These are phyloP conservation scores for Halcyon badia DNA, from an alignment of 2,797 vertebrate genomes.

Conservation along the genomic window DNA sequence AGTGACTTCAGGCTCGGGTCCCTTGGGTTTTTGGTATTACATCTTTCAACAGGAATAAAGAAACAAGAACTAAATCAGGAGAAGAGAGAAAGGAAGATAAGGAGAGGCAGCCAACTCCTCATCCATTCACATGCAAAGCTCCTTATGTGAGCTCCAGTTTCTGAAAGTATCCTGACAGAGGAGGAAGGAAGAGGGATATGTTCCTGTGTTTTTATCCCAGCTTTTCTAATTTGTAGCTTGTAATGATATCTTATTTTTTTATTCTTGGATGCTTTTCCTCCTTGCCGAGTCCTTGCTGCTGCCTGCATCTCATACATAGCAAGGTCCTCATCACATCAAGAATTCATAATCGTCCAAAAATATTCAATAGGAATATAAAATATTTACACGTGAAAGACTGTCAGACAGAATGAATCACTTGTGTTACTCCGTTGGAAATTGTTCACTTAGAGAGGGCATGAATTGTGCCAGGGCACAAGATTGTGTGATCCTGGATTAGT, in stretches of 20 bases:
- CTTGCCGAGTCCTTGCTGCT: conserved; percentile 62
- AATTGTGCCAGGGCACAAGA: background rate
- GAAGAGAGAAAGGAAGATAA: background rate
- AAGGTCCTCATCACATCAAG: conserved; percentile 82
- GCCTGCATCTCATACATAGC: conserved; percentile 79
- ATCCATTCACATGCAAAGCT: background rate
- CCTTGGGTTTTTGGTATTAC: background rate
- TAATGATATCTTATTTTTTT: conserved; percentile 57
- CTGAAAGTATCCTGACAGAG: background rate
- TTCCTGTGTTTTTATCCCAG: background rate
- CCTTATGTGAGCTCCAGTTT: background rate
- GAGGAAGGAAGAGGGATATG: background rate
- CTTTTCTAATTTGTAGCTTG: conserved; percentile 11
- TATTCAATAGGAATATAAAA: conserved; percentile 84
- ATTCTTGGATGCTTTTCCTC: conserved; percentile 68
- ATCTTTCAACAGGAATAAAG: background rate
- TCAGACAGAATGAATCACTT: conserved; percentile 71
- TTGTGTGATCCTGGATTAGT: background rate
- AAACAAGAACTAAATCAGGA: background rate
- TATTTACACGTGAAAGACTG: conserved; percentile 81
- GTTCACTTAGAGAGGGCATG: conserved; percentile 29
- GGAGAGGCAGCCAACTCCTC: background rate
- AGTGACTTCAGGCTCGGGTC: background rate
- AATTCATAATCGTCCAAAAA: conserved; percentile 85
- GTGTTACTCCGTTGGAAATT: conserved; percentile 46